These are phyloP conservation scores for Danaus melanippus DNA, from an alignment of 1,140 invertebrate species.

Conservation along the genomic window DNA sequence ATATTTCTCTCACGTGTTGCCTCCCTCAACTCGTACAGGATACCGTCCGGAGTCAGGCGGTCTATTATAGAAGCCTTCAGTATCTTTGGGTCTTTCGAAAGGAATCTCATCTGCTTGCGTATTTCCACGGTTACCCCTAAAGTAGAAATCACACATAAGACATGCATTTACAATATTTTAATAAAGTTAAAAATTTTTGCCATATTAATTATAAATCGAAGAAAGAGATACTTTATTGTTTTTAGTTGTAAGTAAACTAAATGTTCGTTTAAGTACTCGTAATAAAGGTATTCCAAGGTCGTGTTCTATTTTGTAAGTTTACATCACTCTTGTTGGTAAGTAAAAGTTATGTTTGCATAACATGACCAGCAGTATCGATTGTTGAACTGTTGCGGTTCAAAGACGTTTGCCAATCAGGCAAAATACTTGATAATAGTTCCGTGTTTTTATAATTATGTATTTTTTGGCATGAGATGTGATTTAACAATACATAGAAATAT, in stretches of 20 bases:
- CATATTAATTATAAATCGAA: too few relatives aligned
- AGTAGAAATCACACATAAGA: not conserved
- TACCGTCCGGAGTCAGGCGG: conserved; percentile 38
- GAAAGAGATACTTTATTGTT: too few relatives aligned
- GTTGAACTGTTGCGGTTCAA: too few relatives aligned
- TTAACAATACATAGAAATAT: too few relatives aligned
- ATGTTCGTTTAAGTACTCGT: not conserved
- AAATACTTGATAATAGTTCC: too few relatives aligned
- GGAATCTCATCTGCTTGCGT: conserved; percentile 34
- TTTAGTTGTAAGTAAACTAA: too few relatives aligned
- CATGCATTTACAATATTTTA: too few relatives aligned
- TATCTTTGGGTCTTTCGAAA: conserved; percentile 34
- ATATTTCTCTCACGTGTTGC: conserved; percentile 9
- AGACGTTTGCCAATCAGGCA: too few relatives aligned
- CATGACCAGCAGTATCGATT: not conserved
- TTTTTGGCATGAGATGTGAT: too few relatives aligned
- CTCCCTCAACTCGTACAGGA: conserved; percentile 30
- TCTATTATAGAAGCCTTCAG: conserved; percentile 51
- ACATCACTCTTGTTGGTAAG: not conserved
- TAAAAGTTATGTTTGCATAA: conserved; percentile 16
- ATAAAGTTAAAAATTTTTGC: too few relatives aligned
- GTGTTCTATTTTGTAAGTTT: too few relatives aligned
- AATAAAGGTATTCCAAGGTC: conserved; percentile 3
- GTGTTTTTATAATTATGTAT: too few relatives aligned
- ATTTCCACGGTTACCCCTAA: conserved; percentile 17